A percentile compares a stretch with the other conserved stretches of the same genome.
These are phyloP conservation scores for Puma concolor DNA, from an alignment of 2,113 vertebrate genomes.

Conservation along the genomic window DNA sequence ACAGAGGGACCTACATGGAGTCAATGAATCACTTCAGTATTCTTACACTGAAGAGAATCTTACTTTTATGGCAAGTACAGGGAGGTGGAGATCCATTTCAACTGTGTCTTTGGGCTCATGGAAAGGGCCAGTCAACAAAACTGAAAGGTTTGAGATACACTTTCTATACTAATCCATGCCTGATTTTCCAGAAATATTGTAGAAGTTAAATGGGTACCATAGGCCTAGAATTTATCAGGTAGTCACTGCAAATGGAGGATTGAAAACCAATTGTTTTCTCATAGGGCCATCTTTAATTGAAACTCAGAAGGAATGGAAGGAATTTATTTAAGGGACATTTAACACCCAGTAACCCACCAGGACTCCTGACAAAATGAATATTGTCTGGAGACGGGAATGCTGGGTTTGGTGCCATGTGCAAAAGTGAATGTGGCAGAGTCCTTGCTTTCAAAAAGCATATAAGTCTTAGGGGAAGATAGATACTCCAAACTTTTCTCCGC, in stretches of 20 bases:
- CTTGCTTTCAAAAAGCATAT: neutral
- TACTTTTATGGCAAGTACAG: neutral
- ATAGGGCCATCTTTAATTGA: neutral
- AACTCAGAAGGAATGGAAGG: neutral
- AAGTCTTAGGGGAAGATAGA: neutral
- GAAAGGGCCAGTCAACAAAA: neutral
- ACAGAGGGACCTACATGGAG: neutral
- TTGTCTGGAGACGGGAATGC: neutral
- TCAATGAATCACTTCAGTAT: neutral
- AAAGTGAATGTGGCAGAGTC: neutral
- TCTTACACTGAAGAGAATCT: neutral
- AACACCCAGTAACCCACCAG: neutral
- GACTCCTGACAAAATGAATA: neutral
- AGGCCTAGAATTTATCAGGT: neutral
- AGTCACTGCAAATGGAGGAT: neutral
- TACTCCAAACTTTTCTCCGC: neutral
- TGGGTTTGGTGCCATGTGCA: neutral
- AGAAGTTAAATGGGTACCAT: neutral
- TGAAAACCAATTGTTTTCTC: neutral
- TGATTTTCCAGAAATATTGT: constrained; percentile 1
- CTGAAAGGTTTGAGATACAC: neutral
- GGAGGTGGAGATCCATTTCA: neutral
- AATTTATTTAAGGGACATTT: neutral
- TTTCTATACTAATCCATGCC: neutral
- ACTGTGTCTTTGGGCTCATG: neutral